Conservation (phyloP, 2,113 vertebrate genomes). For the Cardinalis cardinalis region DNA sequence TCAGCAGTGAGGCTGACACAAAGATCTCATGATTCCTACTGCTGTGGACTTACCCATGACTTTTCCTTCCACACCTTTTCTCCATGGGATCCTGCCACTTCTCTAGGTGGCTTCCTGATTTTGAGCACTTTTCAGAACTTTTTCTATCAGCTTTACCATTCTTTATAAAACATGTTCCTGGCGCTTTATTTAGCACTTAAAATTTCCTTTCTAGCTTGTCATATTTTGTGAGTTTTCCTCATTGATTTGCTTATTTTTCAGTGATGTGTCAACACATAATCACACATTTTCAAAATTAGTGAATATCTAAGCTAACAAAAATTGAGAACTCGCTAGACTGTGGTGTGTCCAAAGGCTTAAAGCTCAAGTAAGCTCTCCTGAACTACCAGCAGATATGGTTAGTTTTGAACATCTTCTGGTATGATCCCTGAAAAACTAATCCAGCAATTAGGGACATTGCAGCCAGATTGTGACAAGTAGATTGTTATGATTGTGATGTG, state of each 20-base stretch:
- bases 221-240: not conserved
- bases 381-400: not conserved
- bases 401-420: not conserved
- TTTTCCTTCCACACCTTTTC: not conserved
- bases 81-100: not conserved
- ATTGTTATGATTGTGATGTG: not conserved
- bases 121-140: not conserved
- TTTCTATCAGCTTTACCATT: not conserved
- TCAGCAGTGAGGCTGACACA: not conserved
- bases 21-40: not conserved
- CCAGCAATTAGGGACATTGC: not conserved
- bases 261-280: not conserved
- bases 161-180: not conserved
- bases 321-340: not conserved
- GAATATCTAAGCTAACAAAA: not conserved
- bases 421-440: not conserved
- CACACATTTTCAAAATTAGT: not conserved
- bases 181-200: not conserved
- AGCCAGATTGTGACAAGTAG: not conserved
- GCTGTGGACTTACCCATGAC: fast-evolving
- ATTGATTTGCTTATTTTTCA: not conserved
- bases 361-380: not conserved
- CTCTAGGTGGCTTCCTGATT: not conserved
- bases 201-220: not conserved
- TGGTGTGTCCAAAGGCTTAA: not conserved